Conservation (phyloP, 2,888 invertebrate species). For the Yponomeuta plumbellus region DNA sequence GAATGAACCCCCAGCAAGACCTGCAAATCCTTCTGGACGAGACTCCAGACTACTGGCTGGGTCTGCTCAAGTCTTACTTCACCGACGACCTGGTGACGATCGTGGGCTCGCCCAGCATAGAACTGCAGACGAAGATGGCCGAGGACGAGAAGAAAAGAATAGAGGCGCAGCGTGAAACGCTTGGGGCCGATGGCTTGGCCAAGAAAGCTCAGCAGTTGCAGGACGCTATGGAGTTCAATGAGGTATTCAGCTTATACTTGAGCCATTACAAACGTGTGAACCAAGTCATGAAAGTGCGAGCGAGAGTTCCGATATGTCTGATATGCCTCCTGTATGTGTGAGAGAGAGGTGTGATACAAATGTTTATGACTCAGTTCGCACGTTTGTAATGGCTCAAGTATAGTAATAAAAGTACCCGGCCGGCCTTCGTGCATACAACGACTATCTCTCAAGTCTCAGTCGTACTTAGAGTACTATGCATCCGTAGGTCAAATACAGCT, state of each 20-base stretch:
- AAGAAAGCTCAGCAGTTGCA: constrained; percentile 78
- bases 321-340: too few species aligned
- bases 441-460: too few species aligned
- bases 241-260: constrained; percentile 71
- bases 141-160: constrained; percentile 84
- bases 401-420: too few species aligned
- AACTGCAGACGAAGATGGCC: constrained; percentile 74
- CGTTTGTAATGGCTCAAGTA: too few species aligned
- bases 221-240: constrained; percentile 85
- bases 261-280: too few species aligned
- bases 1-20: constrained; percentile 81
- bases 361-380: too few species aligned
- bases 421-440: too few species aligned
- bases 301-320: too few species aligned
- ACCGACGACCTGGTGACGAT: constrained; percentile 78
- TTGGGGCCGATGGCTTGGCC: constrained; percentile 83
- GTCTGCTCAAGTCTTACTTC: constrained; percentile 81
- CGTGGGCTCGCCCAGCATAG: constrained; percentile 75
- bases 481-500: too few species aligned
- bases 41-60: constrained; percentile 81
- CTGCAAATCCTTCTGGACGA: constrained; percentile 79
- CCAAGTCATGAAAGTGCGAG: too few species aligned
- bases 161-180: constrained; percentile 76
- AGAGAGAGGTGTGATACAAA: too few species aligned
- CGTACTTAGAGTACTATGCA: too few species aligned